Evolutionary conservation across 2,888 invertebrate species (phyloP).

Genomic region (Spatulosminthurus flaviceps): DNA sequence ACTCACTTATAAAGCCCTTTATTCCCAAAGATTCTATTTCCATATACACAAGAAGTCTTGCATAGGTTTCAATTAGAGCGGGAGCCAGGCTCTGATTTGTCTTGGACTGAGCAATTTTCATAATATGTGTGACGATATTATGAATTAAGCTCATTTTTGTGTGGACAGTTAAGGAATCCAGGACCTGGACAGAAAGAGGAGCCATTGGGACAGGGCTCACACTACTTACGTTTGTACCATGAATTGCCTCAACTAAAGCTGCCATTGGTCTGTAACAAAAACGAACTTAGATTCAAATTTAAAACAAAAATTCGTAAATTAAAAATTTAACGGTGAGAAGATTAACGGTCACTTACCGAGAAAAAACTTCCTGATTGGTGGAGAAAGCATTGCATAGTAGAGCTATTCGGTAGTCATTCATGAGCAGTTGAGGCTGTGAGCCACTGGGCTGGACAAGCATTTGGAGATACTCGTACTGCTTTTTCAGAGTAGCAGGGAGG

Average conservation of each 20-base stretch:
- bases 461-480: conserved; percentile 78
- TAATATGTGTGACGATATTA: conserved; percentile 87
- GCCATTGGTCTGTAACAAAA: conserved; percentile 80
- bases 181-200: conserved; percentile 88
- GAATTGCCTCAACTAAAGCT: conserved; percentile 85
- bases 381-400: conserved; percentile 94
- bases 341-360: conserved; percentile 65
- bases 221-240: conserved; percentile 68
- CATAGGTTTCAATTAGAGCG: conserved; percentile 93
- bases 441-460: conserved; percentile 57
- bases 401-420: conserved; percentile 91
- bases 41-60: conserved; percentile 89
- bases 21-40: conserved; percentile 97
- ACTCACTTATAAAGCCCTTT: conserved; percentile 91
- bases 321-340: not conserved
- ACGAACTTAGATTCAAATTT: not conserved
- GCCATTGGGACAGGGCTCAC: conserved; percentile 72
- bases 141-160: conserved; percentile 93
- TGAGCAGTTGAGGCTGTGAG: conserved; percentile 71
- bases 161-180: conserved; percentile 94
- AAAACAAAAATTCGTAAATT: not conserved
- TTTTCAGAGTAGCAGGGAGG: conserved; percentile 82
- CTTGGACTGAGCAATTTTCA: conserved; percentile 88
- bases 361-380: conserved; percentile 90
- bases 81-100: conserved; percentile 85